Evolutionary conservation across 1,140 invertebrate species (phyloP), one percentile per base, ranked within the genome.

Genomic region (Macrobrachium rosenbergii): DNA sequence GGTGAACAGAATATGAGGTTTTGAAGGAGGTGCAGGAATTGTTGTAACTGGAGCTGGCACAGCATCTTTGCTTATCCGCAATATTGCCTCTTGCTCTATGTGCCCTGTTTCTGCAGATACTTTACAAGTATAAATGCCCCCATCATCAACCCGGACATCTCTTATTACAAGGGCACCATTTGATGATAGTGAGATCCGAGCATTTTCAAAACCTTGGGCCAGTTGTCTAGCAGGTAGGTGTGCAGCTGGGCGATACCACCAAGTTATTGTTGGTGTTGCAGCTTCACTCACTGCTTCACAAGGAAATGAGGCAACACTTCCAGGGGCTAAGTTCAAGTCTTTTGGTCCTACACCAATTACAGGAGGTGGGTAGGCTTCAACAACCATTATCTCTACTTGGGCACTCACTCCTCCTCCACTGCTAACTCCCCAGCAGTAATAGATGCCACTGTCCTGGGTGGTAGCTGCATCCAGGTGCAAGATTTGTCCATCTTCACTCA

Each of bases 101-200:
- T 58, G 83, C 23, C 97, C 96, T 88, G 95, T 96, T 88, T 95
- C 94, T 67, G 96, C 96, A 5, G 94, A 94, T 2, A 96, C 96
- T 58, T 95, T 95, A 91, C 97, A 96, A 21, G 96, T 96, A 92
- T 97, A 97, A 45, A 96, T 90, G 5, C 96, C 96, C 10, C 95
- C 94, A 92, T 97, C 96, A 14, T 84, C 69, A 64, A 23, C 28
- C 19, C 63, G 87, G 3, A 88, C 72, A 43, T 89, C 79, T 37
- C 85, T 84, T 17, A 89, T 79, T 21, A 82, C 88, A 52, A 89
- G 82, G 21, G 86, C 85, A 28, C 87, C 86, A n/a, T 85, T 88
- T 43, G 67, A 81, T 5, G 82, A 81, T 2, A 88, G 80, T 12
- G 86, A 88, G 23, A 88, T 43, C 17, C 76, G 64, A 21, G 60